Conservation (phyloP, 2,797 vertebrate species). For the Siniperca undulata region DNA sequence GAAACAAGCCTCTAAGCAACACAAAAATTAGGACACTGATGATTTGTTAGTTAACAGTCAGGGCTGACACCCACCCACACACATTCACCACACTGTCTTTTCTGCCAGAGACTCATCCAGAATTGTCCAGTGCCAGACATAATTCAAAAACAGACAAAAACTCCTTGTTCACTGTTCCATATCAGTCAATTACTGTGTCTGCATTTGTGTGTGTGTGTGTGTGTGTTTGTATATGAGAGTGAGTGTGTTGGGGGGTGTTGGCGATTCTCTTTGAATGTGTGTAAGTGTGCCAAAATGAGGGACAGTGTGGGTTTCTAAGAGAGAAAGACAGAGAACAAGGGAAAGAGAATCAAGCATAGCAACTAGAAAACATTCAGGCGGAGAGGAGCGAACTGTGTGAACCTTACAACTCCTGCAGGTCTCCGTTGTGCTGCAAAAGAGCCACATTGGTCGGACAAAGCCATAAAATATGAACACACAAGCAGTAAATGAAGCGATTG, state of each 20-base stretch:
- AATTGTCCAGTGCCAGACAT: slow-evolving; percentile 74
- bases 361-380: slow-evolving; percentile 67
- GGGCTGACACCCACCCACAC: slow-evolving; percentile 56
- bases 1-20: slow-evolving; percentile 82
- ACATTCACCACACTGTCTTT: slow-evolving; percentile 54
- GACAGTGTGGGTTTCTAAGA: slow-evolving; percentile 59
- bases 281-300: slow-evolving; percentile 67
- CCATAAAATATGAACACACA: slow-evolving; percentile 70
- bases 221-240: slow-evolving; percentile 18
- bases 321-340: slow-evolving; percentile 56
- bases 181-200: slow-evolving; percentile 78
- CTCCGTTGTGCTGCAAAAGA: slow-evolving; percentile 53
- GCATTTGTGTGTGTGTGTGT: slow-evolving; percentile 28
- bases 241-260: slow-evolving; percentile 43
- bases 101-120: slow-evolving; percentile 68
- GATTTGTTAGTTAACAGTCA: slow-evolving; percentile 76
- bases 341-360: slow-evolving; percentile 64
- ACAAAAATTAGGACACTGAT: slow-evolving; percentile 83
- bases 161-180: slow-evolving; percentile 81
- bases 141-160: slow-evolving; percentile 78
- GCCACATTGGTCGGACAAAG: slow-evolving; percentile 51
- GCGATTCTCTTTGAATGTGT: slow-evolving; percentile 60
- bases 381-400: slow-evolving; percentile 71
- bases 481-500: slow-evolving; percentile 54
- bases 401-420: slow-evolving; percentile 60